Conservation (phyloP, 1,140 invertebrate species). For the Colletes gigas region DNA sequence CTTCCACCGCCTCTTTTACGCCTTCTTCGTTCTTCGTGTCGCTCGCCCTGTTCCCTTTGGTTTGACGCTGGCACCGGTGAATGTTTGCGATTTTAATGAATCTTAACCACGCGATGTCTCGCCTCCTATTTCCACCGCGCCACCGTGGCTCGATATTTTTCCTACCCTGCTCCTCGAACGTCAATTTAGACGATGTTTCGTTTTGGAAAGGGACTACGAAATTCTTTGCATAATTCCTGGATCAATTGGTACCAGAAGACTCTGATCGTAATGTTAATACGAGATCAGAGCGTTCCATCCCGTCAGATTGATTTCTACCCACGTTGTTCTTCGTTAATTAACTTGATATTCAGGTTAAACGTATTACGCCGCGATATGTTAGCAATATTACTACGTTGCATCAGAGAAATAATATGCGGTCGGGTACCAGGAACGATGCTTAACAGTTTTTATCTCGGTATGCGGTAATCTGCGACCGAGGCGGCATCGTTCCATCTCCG, state of each 20-base stretch:
- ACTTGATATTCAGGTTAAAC: too few relatives aligned
- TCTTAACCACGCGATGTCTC: constrained; percentile 60
- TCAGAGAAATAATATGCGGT: constrained; percentile 21
- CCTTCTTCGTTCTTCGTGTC: neutral
- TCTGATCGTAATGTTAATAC: too few relatives aligned
- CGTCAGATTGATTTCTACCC: too few relatives aligned
- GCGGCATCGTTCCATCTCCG: constrained; percentile 40
- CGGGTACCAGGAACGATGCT: constrained; percentile 10
- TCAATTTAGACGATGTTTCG: neutral
- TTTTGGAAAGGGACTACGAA: too few relatives aligned
- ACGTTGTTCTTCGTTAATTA: too few relatives aligned
- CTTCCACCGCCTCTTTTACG: neutral
- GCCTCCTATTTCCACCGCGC: constrained; percentile 10
- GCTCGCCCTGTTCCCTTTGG: constrained; percentile 13
- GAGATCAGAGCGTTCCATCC: too few relatives aligned
- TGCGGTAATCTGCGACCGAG: constrained; percentile 41
- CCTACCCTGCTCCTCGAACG: neutral
- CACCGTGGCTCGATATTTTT: constrained; percentile 11
- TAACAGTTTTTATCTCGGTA: constrained; percentile 47
- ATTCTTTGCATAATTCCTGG: too few relatives aligned
- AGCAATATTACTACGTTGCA: constrained; percentile 3
- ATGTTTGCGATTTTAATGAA: constrained; percentile 67
- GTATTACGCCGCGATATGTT: too few relatives aligned
- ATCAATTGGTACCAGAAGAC: too few relatives aligned
- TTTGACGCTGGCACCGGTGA: constrained; percentile 6